Percentiles rank a stretch among this genome's conserved stretches.
Conservation (phyloP, 2,113 vertebrate genomes). For the Passer domesticus region DNA sequence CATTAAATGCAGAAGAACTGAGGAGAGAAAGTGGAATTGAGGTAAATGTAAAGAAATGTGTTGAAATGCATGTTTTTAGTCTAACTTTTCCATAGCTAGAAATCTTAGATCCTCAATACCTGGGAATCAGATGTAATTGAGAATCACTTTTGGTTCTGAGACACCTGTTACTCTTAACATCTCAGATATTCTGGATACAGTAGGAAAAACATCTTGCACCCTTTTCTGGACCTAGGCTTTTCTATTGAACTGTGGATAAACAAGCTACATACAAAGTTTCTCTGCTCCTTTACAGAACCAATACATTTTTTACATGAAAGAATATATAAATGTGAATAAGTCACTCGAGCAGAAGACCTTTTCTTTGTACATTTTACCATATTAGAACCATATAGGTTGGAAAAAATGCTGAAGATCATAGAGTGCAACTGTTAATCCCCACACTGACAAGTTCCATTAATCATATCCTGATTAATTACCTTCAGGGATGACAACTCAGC, state of each 20-base stretch:
- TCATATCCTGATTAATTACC: neutral
- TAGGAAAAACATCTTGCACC: neutral
- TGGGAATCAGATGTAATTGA: neutral
- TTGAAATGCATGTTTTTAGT: neutral
- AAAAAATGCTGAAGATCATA: neutral
- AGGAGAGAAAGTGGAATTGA: conserved; percentile 93
- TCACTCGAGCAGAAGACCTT: neutral
- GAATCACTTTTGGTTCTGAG: neutral
- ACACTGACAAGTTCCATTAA: neutral
- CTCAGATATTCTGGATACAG: neutral
- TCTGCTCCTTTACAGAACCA: neutral
- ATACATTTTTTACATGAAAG: neutral
- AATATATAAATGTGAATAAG: neutral
- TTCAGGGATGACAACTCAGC: neutral
- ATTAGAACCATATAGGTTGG: neutral
- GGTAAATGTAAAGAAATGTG: conserved; percentile 69
- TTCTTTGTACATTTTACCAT: neutral
- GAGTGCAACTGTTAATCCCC: neutral
- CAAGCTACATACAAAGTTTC: rapidly evolving
- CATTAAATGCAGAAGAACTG: conserved; percentile 95
- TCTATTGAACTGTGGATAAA: neutral
- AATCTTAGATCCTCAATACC: neutral
- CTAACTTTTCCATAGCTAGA: neutral
- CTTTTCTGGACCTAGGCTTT: neutral
- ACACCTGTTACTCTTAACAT: neutral